Conservation (phyloP, 2,113 vertebrate genomes). For the Jaculus jaculus region DNA sequence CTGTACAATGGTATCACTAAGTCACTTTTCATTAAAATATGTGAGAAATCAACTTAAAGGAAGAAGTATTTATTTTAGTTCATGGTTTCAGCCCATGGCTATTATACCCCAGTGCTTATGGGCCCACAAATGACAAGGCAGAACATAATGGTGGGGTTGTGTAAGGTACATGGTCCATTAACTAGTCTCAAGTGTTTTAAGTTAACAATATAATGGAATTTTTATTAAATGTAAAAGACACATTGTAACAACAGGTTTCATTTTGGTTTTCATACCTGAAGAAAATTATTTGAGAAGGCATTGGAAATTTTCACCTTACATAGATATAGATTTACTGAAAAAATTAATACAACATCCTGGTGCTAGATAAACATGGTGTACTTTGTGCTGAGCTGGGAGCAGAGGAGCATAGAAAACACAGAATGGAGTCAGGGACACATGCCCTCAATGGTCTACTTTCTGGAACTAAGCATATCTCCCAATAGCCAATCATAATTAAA, state of each 20-base stretch:
- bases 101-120: not conserved
- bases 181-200: too few species aligned
- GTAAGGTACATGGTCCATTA: too few species aligned
- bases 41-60: not conserved
- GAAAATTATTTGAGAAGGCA: too few species aligned
- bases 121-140: not conserved
- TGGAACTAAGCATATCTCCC: not conserved
- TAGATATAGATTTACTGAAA: too few species aligned
- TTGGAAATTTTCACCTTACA: too few species aligned
- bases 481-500: not conserved
- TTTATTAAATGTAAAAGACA: too few species aligned
- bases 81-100: not conserved
- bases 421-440: not conserved
- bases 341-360: too few species aligned
- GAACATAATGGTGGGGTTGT: not conserved
- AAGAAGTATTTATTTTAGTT: not conserved
- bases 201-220: too few species aligned
- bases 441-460: too few species aligned
- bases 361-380: not conserved
- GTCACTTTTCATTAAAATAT: not conserved
- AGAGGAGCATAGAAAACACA: not conserved
- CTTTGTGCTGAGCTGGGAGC: not conserved
- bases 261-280: too few species aligned
- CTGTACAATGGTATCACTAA: not conserved
- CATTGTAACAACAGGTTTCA: too few species aligned